Evolutionary conservation across 2,113 vertebrate species (phyloP).

Genomic region (Chrysemys picta): DNA sequence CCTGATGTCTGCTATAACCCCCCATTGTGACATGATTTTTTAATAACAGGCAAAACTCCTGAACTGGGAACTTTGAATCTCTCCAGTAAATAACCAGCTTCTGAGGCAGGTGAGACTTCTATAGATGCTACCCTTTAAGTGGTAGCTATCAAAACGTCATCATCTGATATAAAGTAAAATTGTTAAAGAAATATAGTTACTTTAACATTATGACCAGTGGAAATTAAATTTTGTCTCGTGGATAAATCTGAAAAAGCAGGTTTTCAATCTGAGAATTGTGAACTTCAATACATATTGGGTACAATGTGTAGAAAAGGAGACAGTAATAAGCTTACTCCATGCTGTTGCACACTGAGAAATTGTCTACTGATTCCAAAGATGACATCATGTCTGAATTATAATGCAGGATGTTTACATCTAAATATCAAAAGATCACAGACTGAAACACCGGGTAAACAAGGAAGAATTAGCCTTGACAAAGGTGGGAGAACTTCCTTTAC

Average conservation of each 20-base stretch:
- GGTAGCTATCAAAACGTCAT: background rate
- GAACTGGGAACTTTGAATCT: background rate
- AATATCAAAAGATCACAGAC: background rate
- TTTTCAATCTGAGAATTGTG: background rate
- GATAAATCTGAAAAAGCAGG: background rate
- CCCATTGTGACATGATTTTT: background rate
- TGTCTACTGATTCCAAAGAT: background rate
- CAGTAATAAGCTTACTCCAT: background rate
- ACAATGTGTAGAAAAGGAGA: background rate
- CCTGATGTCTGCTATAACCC: background rate
- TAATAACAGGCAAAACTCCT: background rate
- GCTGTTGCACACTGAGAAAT: background rate
- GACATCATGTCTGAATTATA: background rate
- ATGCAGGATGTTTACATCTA: background rate
- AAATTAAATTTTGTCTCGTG: background rate
- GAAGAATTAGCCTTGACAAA: background rate
- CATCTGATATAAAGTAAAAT: background rate
- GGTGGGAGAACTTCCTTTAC: background rate
- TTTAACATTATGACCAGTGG: background rate
- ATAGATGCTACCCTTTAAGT: background rate
- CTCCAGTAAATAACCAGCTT: background rate
- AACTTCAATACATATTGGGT: background rate
- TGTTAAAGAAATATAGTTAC: background rate
- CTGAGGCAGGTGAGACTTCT: background rate
- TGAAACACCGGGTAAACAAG: background rate